Percentiles rank a stretch among this genome's conserved stretches.
Evolutionary conservation across 2,113 vertebrate genomes (phyloP).

Genomic region (Catharus fuscescens): DNA sequence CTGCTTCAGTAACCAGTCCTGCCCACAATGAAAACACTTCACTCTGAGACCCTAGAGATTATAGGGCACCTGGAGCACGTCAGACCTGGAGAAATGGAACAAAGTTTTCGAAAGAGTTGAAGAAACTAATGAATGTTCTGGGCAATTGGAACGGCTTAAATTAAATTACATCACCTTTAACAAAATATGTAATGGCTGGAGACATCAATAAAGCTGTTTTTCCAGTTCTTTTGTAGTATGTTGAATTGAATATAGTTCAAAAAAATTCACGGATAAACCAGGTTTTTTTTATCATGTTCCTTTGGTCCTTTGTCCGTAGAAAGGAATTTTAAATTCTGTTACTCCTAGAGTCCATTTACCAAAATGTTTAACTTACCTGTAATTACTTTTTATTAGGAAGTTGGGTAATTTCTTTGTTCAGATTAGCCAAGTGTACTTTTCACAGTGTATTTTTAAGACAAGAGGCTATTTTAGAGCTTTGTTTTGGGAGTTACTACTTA

Average conservation of each 20-base stretch:
- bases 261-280: background rate
- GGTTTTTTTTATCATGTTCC: background rate
- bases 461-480: background rate
- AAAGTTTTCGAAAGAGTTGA: background rate
- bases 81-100: background rate
- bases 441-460: background rate
- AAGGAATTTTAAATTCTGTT: background rate
- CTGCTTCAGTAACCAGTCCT: constrained; percentile 14
- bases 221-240: background rate
- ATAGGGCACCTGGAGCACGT: background rate
- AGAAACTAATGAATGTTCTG: constrained; percentile 20
- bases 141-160: background rate
- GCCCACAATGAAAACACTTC: background rate
- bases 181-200: constrained; percentile 24
- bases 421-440: background rate
- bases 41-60: background rate
- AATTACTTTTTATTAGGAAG: background rate
- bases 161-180: background rate
- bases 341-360: background rate
- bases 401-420: background rate
- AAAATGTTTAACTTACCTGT: background rate
- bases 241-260: background rate
- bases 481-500: background rate
- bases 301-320: background rate
- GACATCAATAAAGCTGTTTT: constrained; percentile 21